Conservation (phyloP, 2,888 invertebrate genomes). For the Lasioglossum vierecki region DNA sequence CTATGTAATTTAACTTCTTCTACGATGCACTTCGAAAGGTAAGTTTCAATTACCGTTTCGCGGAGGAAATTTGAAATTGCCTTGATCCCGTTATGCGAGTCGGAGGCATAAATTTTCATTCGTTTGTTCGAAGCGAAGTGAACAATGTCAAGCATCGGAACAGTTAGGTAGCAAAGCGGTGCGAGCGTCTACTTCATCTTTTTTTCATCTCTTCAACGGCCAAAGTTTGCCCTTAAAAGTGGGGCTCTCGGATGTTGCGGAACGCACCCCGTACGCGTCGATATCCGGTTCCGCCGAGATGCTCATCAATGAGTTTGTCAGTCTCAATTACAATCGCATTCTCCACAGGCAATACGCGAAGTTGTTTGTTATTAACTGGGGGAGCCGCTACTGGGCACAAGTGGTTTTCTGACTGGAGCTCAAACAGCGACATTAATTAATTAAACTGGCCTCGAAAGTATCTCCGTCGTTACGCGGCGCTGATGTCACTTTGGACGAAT, state of each 20-base stretch:
- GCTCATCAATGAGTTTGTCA: conserved; percentile 18
- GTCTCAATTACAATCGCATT: conserved; percentile 12
- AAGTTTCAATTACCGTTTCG: not conserved
- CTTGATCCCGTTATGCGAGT: not conserved
- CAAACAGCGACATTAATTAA: conserved; percentile 45
- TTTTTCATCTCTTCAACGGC: not conserved
- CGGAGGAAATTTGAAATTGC: not conserved
- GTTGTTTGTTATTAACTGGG: conserved; percentile 43
- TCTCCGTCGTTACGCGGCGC: conserved; percentile 43
- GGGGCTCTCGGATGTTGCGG: not conserved
- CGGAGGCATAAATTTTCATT: not conserved
- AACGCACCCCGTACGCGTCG: not conserved
- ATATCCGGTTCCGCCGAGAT: conserved; percentile 21
- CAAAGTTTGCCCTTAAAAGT: conserved; percentile 27
- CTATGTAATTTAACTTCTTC: not conserved
- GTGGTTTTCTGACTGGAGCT: conserved; percentile 33
- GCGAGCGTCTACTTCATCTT: not conserved
- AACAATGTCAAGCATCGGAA: not conserved
- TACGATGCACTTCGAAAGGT: not conserved
- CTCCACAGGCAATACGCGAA: conserved; percentile 16
- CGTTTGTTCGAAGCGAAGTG: not conserved
- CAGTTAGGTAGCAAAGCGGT: not conserved
- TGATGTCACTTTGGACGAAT: conserved; percentile 58
- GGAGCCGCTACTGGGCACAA: conserved; percentile 23
- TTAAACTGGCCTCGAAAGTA: conserved; percentile 48